Percentiles rank a stretch among this genome's conserved stretches.
These are phyloP conservation scores for Phyllostomus hastatus DNA, from an alignment of 2,113 vertebrate species.

Conservation along the genomic window DNA sequence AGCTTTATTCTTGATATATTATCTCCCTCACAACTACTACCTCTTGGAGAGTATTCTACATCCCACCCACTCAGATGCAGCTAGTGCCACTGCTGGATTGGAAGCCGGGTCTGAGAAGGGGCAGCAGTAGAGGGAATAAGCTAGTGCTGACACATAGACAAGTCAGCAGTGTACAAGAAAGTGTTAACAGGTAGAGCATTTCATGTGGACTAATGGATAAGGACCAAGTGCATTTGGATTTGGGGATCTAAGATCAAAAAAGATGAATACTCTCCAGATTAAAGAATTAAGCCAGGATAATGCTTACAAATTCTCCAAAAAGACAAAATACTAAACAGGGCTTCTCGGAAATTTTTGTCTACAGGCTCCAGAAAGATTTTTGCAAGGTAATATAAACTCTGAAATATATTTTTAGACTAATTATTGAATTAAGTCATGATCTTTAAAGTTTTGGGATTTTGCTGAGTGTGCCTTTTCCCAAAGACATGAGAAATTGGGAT, in stretches of 20 bases:
- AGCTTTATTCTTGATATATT: neutral
- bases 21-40: neutral
- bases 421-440: conserved; percentile 35
- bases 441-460: conserved; percentile 17
- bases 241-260: neutral
- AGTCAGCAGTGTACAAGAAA: neutral
- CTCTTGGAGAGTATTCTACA: neutral
- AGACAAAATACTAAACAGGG: neutral
- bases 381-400: conserved; percentile 12
- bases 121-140: neutral
- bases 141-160: neutral
- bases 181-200: neutral
- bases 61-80: neutral
- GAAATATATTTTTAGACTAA: conserved; percentile 23
- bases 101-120: neutral
- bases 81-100: neutral
- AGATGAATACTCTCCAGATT: neutral
- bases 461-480: neutral
- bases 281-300: neutral
- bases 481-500: conserved; percentile 18
- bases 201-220: neutral
- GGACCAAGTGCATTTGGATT: neutral
- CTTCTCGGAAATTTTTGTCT: neutral
- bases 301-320: neutral
- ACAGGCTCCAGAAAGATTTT: neutral